Evolutionary conservation across 2,113 vertebrate species (phyloP), one percentile per base, ranked within the genome.

Genomic region (Caracal caracal): DNA sequence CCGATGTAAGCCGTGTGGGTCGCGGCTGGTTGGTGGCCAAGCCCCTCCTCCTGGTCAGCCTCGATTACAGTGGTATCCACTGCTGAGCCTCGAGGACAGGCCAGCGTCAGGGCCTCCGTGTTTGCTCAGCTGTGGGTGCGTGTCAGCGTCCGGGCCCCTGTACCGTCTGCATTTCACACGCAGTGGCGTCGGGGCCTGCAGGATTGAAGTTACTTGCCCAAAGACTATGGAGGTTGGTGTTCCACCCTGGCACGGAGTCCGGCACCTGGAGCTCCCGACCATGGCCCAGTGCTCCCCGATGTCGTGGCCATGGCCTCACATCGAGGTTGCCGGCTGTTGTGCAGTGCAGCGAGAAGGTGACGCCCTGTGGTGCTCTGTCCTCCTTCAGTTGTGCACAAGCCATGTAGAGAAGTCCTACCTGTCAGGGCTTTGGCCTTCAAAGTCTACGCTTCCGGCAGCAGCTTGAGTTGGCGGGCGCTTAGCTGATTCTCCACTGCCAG

Each of bases 241-340:
- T 24, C 24, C 22, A 12, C 35, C 37, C 35, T 24, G 0, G 13
- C 71, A 15, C 13, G 3, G 6, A 1, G 24, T 47, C 12, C 6
- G 26, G 40, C 15, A 15, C 7, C 13, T 6, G 6, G 12, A 43
- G 24, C 12, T 75, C 26, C 71, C 43, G 37, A 12, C 24, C 6
- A 1, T 1, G 0, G 24, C 37, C 3, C 24, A 0, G 3, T 3
- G 12, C 12, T 75, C 6, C 11, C 71, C 6, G 3, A 16, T 13
- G 6, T 2, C 3, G 37, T 4, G 71, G 24, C 37, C 43, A 40
- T 0, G 6, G 71, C 24, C 71, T 75, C 6, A 16, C 70, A 2
- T 24, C 5, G 10, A 40, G 35, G 35, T 12, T 22, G 35, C 40
- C 5, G 35, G 37, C 11, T 1, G 19, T 13, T 11, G 1, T 5